Evolutionary conservation across 2,888 invertebrate genomes (phyloP), one percentile per base, ranked within the genome.

Genomic region (Iphiclides podalirius): DNA sequence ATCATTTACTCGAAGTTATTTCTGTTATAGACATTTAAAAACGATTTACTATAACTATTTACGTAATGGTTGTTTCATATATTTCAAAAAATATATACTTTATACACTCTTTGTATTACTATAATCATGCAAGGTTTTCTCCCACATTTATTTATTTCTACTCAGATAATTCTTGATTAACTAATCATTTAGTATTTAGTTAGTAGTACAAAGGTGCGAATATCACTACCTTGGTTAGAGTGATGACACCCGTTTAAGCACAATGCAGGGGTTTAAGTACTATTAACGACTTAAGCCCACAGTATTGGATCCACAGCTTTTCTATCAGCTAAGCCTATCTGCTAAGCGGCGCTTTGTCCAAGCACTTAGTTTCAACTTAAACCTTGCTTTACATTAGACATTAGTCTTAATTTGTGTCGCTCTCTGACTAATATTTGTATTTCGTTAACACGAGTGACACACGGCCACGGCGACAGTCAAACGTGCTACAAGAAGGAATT

Each of bases 341-440:
- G 75, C 74, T 78, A 75, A 70, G 69, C 65, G 72, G 63, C 6
- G 59, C 85, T 85, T 87, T 87, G 85, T 79, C 63, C 70, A 83
- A 85, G 76, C 82, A 83, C 75, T 87, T 86, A 86, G 86, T 86
- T 76, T 76, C 76, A 70, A 78, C 82, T 77, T 83, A 80, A 83
- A 78, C 78, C 70, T 61, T 68, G 65, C 83, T 86, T 87, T 84
- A 72, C 85, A 72, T 81, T 84, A 73, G 75, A 74, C 74, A 84
- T 87, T 87, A 87, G 84, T 67, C 80, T 77, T 85, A 83, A 86
- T 85, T 86, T 86, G 83, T 86, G 82, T 79, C 84, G 80, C 72
- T 70, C 68, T 74, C 63, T 59, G 57, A 73, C 77, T 68, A 82
- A 85, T 87, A 80, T 87, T 87, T 86, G 84, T 82, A 78, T 80